Percentiles rank a stretch among this genome's conserved stretches.
phyloP scores from a whole-genome alignment of 2,113 vertebrate species.

The Dicaeum eximium region DNA sequence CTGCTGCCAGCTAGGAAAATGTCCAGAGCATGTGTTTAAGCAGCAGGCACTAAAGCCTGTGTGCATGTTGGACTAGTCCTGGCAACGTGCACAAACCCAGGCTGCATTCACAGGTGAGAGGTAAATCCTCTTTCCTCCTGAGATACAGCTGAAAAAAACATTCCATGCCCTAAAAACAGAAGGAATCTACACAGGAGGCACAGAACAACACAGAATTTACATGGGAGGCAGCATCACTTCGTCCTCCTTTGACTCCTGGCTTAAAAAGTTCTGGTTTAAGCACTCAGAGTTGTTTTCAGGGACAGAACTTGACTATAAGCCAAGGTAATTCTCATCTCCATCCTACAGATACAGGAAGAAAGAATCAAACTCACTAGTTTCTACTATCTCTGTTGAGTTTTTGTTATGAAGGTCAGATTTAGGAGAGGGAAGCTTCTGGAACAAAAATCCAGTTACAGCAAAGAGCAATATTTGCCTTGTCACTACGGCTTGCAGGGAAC shows the following conservation, averaged over 20 bases:
- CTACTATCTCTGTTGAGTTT: background rate
- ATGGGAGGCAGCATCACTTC: background rate
- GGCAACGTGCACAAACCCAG: background rate
- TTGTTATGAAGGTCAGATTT: background rate
- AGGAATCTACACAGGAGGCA: background rate
- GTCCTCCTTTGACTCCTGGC: background rate
- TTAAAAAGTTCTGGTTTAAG: background rate
- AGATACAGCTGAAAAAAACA: background rate
- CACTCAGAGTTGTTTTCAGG: background rate
- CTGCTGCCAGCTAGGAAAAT: background rate
- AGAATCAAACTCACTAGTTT: background rate
- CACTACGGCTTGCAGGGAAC: background rate
- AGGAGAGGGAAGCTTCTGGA: background rate
- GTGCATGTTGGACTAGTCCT: background rate
- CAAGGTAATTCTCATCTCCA: background rate
- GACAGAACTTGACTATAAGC: background rate
- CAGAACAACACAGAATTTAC: background rate
- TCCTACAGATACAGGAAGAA: background rate
- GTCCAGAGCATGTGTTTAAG: background rate
- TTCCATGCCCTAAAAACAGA: background rate
- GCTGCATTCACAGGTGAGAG: fast-evolving
- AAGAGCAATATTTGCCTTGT: background rate
- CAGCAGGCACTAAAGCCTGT: background rate
- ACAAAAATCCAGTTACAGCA: fast-evolving
- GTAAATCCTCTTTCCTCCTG: background rate